These are phyloP conservation scores for Spodoptera picta DNA, from an alignment of 2,888 invertebrate species.

Conservation along the genomic window DNA sequence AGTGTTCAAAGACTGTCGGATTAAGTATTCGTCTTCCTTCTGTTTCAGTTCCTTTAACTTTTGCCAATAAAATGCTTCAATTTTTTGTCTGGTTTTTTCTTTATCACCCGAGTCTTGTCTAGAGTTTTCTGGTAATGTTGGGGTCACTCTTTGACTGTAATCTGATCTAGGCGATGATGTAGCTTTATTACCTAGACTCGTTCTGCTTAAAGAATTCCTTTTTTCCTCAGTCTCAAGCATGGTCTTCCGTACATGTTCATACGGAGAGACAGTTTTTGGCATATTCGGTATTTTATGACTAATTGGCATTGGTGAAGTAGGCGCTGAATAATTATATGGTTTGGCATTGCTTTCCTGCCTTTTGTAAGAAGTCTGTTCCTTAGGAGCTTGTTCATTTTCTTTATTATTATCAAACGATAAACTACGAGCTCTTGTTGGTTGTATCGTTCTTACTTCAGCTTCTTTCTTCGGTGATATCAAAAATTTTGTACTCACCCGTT, in stretches of 20 bases:
- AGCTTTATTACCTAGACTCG: conserved; percentile 63
- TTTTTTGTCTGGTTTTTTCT: conserved; percentile 88
- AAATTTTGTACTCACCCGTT: conserved; percentile 82
- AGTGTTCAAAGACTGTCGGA: conserved; percentile 67
- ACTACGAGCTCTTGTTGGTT: conserved; percentile 82
- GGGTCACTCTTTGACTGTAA: conserved; percentile 50
- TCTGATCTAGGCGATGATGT: conserved; percentile 65
- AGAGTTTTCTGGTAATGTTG: conserved; percentile 48
- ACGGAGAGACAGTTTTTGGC: conserved; percentile 82
- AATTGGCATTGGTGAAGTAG: conserved; percentile 79
- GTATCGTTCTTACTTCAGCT: conserved; percentile 82
- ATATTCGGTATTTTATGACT: conserved; percentile 79
- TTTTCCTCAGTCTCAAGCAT: conserved; percentile 81
- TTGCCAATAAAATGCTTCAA: conserved; percentile 92
- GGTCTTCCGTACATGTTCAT: conserved; percentile 78
- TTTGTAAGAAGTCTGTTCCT: conserved; percentile 20
- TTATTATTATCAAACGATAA: conserved; percentile 75
- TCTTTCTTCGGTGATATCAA: conserved; percentile 85
- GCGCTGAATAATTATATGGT: conserved; percentile 84
- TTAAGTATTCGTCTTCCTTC: conserved; percentile 88
- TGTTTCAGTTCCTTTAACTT: conserved; percentile 90
- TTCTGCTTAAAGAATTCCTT: conserved; percentile 73
- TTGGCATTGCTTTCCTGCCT: conserved; percentile 59
- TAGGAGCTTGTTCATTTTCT: conserved; percentile 33
- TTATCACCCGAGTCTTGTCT: conserved; percentile 73